These are phyloP conservation scores for Acrossocheilus wenchowensis DNA, from an alignment of 2,797 vertebrate genomes.

Conservation along the genomic window DNA sequence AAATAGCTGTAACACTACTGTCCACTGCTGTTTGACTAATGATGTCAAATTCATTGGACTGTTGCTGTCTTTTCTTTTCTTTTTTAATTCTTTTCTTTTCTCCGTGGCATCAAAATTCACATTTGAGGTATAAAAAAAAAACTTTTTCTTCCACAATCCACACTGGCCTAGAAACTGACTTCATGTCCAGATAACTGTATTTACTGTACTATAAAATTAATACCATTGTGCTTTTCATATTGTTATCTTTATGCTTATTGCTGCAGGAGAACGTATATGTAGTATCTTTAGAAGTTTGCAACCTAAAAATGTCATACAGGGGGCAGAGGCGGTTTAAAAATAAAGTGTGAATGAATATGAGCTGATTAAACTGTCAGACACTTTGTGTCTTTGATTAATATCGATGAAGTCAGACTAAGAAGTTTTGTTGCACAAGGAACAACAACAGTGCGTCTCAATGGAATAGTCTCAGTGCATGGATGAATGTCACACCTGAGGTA, in stretches of 20 bases:
- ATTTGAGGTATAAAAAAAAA: background rate
- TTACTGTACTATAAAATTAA: background rate
- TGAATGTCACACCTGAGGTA: slow-evolving; percentile 42
- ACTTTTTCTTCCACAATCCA: background rate
- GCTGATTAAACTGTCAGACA: slow-evolving; percentile 22
- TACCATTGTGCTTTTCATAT: background rate
- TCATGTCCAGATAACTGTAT: background rate
- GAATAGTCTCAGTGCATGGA: slow-evolving; percentile 40
- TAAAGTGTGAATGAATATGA: background rate
- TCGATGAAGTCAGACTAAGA: slow-evolving; percentile 38
- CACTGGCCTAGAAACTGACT: background rate
- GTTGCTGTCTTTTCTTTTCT: background rate
- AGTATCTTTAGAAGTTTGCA: background rate
- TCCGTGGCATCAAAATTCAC: background rate
- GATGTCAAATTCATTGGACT: no score
- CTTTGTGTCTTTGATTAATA: slow-evolving; percentile 32
- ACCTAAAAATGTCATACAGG: background rate
- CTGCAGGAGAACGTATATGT: background rate
- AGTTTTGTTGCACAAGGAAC: slow-evolving; percentile 12
- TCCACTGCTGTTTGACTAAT: no score
- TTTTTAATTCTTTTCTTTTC: no score
- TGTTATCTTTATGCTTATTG: background rate
- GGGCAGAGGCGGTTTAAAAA: background rate
- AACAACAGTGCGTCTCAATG: slow-evolving; percentile 54
- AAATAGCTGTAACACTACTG: no score